phyloP scores from a whole-genome alignment of 2,113 vertebrate genomes.

The Holacanthus passer region DNA sequence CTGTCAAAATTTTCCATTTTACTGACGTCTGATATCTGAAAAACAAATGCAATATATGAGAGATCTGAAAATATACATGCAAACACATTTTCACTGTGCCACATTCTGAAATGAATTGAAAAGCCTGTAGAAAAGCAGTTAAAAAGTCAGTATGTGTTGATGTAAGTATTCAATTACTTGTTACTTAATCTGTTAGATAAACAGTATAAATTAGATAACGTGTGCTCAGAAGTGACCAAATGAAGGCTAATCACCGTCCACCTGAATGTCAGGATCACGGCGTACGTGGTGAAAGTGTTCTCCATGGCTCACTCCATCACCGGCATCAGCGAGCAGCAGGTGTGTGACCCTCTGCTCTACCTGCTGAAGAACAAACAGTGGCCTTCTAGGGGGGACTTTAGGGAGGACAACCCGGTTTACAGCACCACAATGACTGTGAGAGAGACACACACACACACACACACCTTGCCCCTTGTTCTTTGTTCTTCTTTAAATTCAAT shows the following conservation, averaged over 20 bases:
- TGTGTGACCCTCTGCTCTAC: slow-evolving; percentile 91
- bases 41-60: no score
- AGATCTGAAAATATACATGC: no score
- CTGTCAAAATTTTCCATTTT: neutral
- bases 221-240: neutral
- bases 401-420: slow-evolving; percentile 87
- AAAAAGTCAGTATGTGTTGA: no score
- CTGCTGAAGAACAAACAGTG: slow-evolving; percentile 87
- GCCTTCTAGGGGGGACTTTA: slow-evolving; percentile 74
- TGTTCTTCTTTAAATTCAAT: no score
- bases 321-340: slow-evolving; percentile 74
- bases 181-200: neutral
- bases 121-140: no score
- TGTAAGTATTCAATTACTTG: no score
- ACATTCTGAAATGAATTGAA: no score
- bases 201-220: neutral
- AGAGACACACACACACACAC: neutral
- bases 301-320: slow-evolving; percentile 85
- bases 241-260: neutral
- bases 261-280: slow-evolving; percentile 87
- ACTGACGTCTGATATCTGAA: no score
- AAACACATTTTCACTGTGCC: no score
- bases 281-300: slow-evolving; percentile 94
- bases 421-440: slow-evolving; percentile 81
- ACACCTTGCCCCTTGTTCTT: neutral